Conservation (phyloP, 2,797 vertebrate genomes). For the Labeo calbasu region DNA sequence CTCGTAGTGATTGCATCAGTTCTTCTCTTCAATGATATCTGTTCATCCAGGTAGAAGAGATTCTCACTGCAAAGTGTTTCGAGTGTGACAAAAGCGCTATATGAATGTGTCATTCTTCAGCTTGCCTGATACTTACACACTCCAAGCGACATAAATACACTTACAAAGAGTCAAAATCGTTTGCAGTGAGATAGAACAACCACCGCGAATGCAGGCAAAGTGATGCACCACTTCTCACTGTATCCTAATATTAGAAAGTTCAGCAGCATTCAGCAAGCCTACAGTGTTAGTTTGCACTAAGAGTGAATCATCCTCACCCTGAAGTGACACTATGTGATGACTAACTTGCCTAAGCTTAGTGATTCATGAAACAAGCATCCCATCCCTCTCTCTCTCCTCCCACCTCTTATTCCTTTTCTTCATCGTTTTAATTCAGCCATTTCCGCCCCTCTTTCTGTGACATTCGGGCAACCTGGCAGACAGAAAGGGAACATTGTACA, state of each 20-base stretch:
- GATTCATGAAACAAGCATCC: conserved; percentile 57
- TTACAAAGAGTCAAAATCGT: neutral
- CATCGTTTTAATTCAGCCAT: conserved; percentile 44
- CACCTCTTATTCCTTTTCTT: conserved; percentile 48
- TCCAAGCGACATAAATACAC: neutral
- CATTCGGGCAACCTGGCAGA: conserved; percentile 34
- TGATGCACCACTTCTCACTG: conserved; percentile 12
- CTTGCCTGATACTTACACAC: neutral
- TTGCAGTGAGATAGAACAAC: neutral
- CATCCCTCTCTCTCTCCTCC: conserved; percentile 37
- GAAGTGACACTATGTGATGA: conserved; percentile 62
- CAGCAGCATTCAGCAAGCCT: conserved; percentile 37
- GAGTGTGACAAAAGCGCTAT: neutral
- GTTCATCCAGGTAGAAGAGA: neutral
- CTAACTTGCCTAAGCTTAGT: conserved; percentile 58
- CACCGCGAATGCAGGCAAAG: conserved; percentile 6
- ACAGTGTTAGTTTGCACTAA: conserved; percentile 46
- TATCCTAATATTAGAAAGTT: conserved; percentile 32
- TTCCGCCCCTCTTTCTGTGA: conserved; percentile 9
- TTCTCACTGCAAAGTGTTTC: neutral
- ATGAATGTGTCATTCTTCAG: neutral
- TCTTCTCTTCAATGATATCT: neutral
- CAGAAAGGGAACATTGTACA: conserved; percentile 14
- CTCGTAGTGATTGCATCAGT: neutral
- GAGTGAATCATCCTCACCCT: conserved; percentile 60